These are phyloP conservation scores for Myathropa florea DNA, from an alignment of 2,888 invertebrate genomes.

Conservation along the genomic window DNA sequence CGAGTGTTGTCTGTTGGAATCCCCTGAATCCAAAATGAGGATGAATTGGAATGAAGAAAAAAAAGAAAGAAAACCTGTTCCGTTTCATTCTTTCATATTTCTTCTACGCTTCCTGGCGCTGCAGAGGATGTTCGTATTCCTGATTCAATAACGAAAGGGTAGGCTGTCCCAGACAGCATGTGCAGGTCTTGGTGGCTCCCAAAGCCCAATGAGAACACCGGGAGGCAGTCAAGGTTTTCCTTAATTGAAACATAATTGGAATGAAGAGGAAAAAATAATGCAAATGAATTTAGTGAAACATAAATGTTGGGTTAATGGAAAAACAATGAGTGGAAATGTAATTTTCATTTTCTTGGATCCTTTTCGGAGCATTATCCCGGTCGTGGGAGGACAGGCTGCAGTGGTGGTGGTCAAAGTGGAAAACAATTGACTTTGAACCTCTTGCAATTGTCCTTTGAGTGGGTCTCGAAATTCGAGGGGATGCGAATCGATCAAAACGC, in stretches of 20 bases:
- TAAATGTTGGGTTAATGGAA: conserved; percentile 53
- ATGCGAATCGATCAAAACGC: background rate
- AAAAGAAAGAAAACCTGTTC: conserved; percentile 1
- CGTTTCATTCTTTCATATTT: background rate
- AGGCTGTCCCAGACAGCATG: conserved; percentile 48
- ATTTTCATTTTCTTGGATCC: conserved; percentile 41
- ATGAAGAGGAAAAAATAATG: conserved; percentile 22
- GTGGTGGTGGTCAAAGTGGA: background rate
- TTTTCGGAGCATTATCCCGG: background rate
- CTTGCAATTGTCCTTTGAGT: too few species aligned
- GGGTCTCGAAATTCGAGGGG: background rate
- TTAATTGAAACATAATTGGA: conserved; percentile 65
- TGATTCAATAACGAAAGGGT: conserved; percentile 66
- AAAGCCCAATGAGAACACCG: background rate
- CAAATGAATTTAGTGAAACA: conserved; percentile 62
- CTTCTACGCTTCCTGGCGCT: background rate
- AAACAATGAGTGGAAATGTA: conserved; percentile 63
- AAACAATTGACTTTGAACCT: background rate
- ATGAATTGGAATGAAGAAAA: conserved; percentile 32
- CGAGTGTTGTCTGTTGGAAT: conserved; percentile 63
- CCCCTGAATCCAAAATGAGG: conserved; percentile 49
- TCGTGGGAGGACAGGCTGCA: background rate
- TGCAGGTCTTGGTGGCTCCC: conserved; percentile 7
- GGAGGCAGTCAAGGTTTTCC: conserved; percentile 29
- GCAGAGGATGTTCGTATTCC: conserved; percentile 50